Conservation (phyloP, 2,113 vertebrate species). For the Aplodontia rufa region DNA sequence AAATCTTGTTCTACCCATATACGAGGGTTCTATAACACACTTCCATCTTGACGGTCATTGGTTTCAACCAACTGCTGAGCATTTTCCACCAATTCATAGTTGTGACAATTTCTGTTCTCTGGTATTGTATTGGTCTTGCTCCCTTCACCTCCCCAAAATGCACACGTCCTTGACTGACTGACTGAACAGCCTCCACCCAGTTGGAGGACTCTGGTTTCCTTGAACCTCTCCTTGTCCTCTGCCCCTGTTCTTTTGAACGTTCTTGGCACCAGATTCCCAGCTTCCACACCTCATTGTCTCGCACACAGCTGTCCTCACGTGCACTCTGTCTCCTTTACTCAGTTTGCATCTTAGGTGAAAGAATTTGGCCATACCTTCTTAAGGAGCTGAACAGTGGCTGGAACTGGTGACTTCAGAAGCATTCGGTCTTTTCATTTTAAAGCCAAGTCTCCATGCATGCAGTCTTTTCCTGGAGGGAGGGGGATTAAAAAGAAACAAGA, state of each 20-base stretch:
- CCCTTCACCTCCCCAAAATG: fast-evolving
- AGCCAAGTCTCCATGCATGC: not conserved
- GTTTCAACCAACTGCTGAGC: not conserved
- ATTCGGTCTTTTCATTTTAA: not conserved
- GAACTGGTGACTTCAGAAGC: not conserved
- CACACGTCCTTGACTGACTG: fast-evolving
- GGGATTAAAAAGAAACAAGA: not conserved
- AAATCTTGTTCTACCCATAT: no score
- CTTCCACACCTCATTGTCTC: not conserved
- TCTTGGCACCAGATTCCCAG: not conserved
- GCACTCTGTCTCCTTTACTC: not conserved
- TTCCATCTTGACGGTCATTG: not conserved
- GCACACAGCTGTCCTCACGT: not conserved
- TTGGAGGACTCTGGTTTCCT: not conserved
- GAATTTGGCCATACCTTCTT: not conserved
- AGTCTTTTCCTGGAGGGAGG: not conserved
- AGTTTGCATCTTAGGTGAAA: not conserved
- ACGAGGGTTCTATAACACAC: not conserved
- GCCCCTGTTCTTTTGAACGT: not conserved
- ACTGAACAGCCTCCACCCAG: no score
- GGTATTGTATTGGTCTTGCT: fast-evolving
- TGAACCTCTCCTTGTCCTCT: not conserved
- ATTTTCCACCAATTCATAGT: not conserved
- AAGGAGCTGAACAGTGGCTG: not conserved
- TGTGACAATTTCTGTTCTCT: not conserved